phyloP scores from a whole-genome alignment of 2,797 vertebrate species.

The Propithecus perrieri region DNA sequence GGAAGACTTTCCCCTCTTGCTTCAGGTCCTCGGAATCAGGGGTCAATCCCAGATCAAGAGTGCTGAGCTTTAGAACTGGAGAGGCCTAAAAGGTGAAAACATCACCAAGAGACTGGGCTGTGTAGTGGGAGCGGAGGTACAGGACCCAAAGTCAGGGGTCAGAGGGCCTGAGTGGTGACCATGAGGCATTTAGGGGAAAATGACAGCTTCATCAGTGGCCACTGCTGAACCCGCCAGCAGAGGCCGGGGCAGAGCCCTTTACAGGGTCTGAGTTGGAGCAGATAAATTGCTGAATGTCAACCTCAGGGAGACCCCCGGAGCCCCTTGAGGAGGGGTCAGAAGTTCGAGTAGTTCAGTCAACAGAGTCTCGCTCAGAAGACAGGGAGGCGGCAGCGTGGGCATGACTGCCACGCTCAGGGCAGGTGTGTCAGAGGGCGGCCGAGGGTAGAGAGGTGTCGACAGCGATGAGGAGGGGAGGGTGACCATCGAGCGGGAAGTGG shows the following conservation, averaged over 20 bases:
- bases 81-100: accelerated
- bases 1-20: neutral
- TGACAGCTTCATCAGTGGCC: neutral
- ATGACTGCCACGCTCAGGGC: no score
- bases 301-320: accelerated
- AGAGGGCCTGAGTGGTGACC: accelerated
- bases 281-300: neutral
- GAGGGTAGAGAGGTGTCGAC: neutral
- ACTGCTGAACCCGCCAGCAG: no score
- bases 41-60: no score
- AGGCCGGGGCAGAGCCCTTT: neutral
- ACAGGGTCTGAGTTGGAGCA: neutral
- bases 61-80: neutral
- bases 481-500: accelerated
- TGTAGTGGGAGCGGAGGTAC: neutral
- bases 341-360: neutral
- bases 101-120: neutral
- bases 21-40: accelerated
- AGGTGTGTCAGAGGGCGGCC: accelerated
- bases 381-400: accelerated
- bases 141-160: neutral
- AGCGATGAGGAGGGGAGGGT: accelerated
- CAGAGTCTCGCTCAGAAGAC: neutral
- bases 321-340: neutral
- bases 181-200: neutral